Percentiles rank a stretch among this genome's conserved stretches.
Conservation (phyloP, 2,888 invertebrate species). For the Osmoderma eremita region DNA sequence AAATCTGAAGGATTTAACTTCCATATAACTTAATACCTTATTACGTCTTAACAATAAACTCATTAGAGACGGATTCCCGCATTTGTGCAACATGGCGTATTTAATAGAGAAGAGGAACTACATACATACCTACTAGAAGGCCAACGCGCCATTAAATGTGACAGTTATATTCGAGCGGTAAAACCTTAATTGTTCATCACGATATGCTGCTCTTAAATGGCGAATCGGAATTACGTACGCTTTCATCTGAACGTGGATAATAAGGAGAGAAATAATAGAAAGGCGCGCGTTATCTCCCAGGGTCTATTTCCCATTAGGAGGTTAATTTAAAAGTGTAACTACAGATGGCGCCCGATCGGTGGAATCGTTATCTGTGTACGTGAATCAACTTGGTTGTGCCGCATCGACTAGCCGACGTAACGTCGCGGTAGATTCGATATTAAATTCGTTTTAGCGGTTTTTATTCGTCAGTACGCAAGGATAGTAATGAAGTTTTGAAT, state of each 20-base stretch:
- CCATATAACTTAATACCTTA: no score
- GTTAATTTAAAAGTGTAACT: constrained; percentile 18
- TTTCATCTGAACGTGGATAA: constrained; percentile 26
- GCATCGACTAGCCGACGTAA: constrained; percentile 11
- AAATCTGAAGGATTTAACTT: no score
- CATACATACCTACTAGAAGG: background rate
- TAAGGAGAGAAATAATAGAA: constrained; percentile 25
- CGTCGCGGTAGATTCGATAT: constrained; percentile 18
- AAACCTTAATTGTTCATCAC: constrained; percentile 30
- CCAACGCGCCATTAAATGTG: constrained; percentile 9
- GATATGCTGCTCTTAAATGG: constrained; percentile 14
- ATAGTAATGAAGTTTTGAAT: constrained; percentile 13
- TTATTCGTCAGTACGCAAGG: constrained; percentile 2
- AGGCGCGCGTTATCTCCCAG: constrained; percentile 24
- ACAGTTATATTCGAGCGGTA: constrained; percentile 18
- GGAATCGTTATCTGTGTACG: constrained; percentile 25
- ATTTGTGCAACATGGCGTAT: no score
- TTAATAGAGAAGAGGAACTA: no score
- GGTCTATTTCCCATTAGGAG: constrained; percentile 24
- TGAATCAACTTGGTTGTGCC: constrained; percentile 21
- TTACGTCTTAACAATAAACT: no score
- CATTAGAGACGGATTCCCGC: no score
- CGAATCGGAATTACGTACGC: constrained; percentile 28
- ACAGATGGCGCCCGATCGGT: constrained; percentile 23
- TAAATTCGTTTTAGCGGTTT: constrained; percentile 31